Evolutionary conservation across 2,888 invertebrate species (phyloP).

Genomic region (Cephus pulcher): DNA sequence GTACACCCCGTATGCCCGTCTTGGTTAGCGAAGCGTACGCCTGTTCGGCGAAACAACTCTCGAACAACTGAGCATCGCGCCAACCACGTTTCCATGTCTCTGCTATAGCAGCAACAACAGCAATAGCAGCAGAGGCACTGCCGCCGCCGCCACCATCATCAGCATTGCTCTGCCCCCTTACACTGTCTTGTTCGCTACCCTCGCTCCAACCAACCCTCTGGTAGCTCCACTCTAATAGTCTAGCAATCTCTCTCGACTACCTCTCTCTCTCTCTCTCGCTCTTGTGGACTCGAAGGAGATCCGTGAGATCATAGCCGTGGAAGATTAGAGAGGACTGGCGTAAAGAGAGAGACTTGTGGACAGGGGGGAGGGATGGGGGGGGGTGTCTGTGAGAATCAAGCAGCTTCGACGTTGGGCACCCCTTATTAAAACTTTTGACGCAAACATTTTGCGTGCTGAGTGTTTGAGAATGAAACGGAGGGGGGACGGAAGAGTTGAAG

Average conservation of each 20-base stretch:
- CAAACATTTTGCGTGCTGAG: not conserved
- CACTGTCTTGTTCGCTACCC: not conserved
- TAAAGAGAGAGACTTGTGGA: not conserved
- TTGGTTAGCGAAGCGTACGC: constrained; percentile 52
- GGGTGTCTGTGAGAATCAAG: not conserved
- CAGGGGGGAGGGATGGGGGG: not conserved
- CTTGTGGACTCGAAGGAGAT: not conserved
- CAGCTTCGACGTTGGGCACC: not conserved
- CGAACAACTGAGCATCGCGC: constrained; percentile 36
- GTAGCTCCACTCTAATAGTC: not conserved
- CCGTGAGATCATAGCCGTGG: not conserved
- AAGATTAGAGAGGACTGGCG: not conserved
- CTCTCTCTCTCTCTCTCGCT: not conserved
- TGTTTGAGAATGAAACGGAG: not conserved
- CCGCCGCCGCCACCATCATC: not conserved
- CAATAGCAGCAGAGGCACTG: not conserved
- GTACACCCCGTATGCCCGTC: constrained; percentile 46
- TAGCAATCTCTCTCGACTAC: not conserved
- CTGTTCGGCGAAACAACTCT: constrained; percentile 53
- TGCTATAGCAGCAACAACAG: not conserved
- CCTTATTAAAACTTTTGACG: not conserved
- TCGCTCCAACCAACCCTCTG: not conserved
- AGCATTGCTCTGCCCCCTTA: not conserved
- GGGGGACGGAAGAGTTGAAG: no score
- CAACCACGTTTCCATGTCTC: not conserved